Evolutionary conservation across 2,888 invertebrate species (phyloP), one percentile per base, ranked within the genome.

Genomic region (Pilophorus perplexus): DNA sequence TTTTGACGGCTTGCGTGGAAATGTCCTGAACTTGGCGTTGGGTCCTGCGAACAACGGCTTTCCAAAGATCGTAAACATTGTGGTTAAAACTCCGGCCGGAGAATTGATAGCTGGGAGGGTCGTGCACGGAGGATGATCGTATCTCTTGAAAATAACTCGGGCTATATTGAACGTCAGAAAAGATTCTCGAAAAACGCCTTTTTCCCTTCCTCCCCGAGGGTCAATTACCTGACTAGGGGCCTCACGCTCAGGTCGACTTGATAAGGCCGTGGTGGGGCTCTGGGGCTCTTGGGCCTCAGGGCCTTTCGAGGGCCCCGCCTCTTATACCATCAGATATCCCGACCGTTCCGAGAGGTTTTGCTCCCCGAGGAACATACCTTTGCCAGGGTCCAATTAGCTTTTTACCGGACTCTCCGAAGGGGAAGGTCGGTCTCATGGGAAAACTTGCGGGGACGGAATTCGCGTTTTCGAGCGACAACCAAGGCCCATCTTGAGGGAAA

Each of bases 61-160:
- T n/a, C n/a, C n/a, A n/a, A n/a, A n/a, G n/a, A n/a, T n/a, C n/a
- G n/a, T n/a, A n/a, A n/a, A n/a, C n/a, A n/a, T n/a, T n/a, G n/a
- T n/a, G n/a, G n/a, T n/a, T n/a, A n/a, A n/a, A n/a, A n/a, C n/a
- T n/a, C n/a, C n/a, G n/a, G n/a, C n/a, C n/a, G 52, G 33, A 25
- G 16, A 52, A 52, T 28, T 52, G 52, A 52, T 52, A 52, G 52
- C 28, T n/a, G n/a, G n/a, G n/a, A n/a, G n/a, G 28, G 52, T 52
- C 52, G 52, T 52, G 52, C 52, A 14, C 28, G 14, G 28, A 18
- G 23, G 20, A 3, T 25, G 46, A 46, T 46, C 23, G 46, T 46
- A 46, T 46, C 46, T 46, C 23, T 28, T 52, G 25, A 28, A 18
- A 52, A 25, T 5, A 25, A 27, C 52, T 28, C 27, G 28, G 16